phyloP scores from a whole-genome alignment of 2,113 vertebrate genomes.

The Pitta sordida region DNA sequence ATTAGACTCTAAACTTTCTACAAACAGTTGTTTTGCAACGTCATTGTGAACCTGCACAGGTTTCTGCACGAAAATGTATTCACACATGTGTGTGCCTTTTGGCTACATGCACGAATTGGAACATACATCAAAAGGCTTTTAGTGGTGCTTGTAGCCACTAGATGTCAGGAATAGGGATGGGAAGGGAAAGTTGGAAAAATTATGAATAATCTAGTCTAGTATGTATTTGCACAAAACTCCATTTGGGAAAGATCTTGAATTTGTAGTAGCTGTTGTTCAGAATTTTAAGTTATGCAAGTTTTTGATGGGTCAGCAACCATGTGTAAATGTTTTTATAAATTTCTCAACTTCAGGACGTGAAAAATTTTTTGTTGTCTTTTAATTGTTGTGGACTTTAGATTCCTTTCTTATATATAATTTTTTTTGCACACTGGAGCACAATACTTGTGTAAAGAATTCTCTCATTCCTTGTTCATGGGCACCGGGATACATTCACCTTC shows the following conservation, averaged over 20 bases:
- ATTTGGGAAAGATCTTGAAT: conserved; percentile 48
- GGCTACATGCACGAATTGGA: conserved; percentile 56
- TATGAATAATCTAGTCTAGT: background rate
- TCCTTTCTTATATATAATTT: conserved; percentile 69
- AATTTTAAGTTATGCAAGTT: conserved; percentile 65
- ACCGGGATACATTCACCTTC: conserved; percentile 72
- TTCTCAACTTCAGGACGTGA: conserved; percentile 66
- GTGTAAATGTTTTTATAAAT: conserved; percentile 77
- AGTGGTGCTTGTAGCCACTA: conserved; percentile 56
- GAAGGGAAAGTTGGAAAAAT: conserved; percentile 6
- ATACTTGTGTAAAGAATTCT: conserved; percentile 75
- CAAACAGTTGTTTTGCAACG: conserved; percentile 46
- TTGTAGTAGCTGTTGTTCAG: conserved; percentile 61
- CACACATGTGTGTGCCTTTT: conserved; percentile 65
- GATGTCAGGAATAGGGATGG: background rate
- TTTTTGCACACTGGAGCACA: conserved; percentile 80
- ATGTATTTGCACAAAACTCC: conserved; percentile 69
- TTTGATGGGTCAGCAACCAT: conserved; percentile 69
- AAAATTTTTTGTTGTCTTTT: conserved; percentile 68
- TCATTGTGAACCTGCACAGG: conserved; percentile 54
- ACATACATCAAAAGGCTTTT: background rate
- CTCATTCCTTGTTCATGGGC: conserved; percentile 75
- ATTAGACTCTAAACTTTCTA: conserved; percentile 13
- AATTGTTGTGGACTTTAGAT: conserved; percentile 69
- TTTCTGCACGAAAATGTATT: conserved; percentile 58